Evolutionary conservation across 1,140 invertebrate genomes (phyloP), one percentile per base, ranked within the genome.

Genomic region (Dufourea novaeangliae): DNA sequence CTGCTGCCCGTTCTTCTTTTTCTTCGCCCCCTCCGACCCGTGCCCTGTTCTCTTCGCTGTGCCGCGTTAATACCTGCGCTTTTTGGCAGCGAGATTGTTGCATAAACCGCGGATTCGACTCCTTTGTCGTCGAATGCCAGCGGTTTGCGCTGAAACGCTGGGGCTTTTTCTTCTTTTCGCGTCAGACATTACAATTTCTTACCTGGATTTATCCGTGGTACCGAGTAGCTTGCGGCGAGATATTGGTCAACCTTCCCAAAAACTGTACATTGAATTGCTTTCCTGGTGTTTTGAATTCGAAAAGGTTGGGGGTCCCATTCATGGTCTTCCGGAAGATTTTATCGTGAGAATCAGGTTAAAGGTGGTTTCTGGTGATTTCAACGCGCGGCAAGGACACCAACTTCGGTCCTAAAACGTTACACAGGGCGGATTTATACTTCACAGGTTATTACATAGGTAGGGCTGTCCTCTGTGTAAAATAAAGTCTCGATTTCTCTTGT

Each of bases 31-130:
- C 64, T 56, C 50, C 37, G 46, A 41, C 39, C 37, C 61, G 52
- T 56, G 39, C n/a, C 34, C 34, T 34, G 29, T 34, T 32, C 56
- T 34, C 2, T n/a, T 37, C 17, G 20, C 17, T 14, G 7, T 14
- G 62, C 7, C 59, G 34, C 59, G 59, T 37, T 61, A 61, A 61
- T 32, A 34, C 14, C 10, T 46, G 2, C 11, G n/a, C 3, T 66
- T 74, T 74, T 74, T 39, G 71, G 46, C 34, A 62, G 25, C 6
- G 7, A 2, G 27, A 29, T 64, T 44, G 63, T 25, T 25, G n/a
- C 22, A 17, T 25, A 69, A 69, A 41, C 52, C 68, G 37, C 27
- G 52, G 34, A 56, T 27, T 54, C 32, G 22, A 17, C 14, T 7
- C 17, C 14, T 12, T 41, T 20, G 17, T 20, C 1, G 25, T 27